phyloP scores from a whole-genome alignment of 2,888 invertebrate genomes.

The Girardia tigrina region DNA sequence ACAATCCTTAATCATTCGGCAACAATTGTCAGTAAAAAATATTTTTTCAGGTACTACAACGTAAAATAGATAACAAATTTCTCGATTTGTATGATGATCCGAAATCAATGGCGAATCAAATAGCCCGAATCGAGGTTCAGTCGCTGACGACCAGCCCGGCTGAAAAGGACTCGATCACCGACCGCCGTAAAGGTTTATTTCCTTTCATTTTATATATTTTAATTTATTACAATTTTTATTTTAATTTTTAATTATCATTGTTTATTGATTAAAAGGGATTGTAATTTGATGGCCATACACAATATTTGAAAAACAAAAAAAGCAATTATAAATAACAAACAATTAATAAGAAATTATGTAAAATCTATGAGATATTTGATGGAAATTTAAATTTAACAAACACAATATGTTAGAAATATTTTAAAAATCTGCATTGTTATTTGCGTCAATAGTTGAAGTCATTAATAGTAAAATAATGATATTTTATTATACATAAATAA shows the following conservation, averaged over 20 bases:
- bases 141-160: constrained; percentile 17
- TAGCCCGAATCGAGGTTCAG: constrained; percentile 31
- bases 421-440: too few species aligned
- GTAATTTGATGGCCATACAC: not conserved
- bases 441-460: too few species aligned
- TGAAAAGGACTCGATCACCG: constrained; percentile 5
- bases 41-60: constrained; percentile 29
- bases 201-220: not conserved
- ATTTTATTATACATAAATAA: too few species aligned
- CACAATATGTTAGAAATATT: too few species aligned
- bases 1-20: too few species aligned
- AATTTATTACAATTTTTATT: not conserved
- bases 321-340: too few species aligned
- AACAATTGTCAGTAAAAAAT: too few species aligned
- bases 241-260: not conserved
- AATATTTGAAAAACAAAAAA: too few species aligned
- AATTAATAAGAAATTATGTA: too few species aligned
- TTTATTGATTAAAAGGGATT: not conserved
- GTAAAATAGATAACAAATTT: constrained; percentile 30
- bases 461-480: too few species aligned
- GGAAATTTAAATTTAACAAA: too few species aligned
- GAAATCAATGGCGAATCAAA: constrained; percentile 6
- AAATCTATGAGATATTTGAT: too few species aligned
- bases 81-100: constrained; percentile 30
- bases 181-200: constrained; percentile 19